Percentiles rank a stretch among this genome's conserved stretches.
Conservation (phyloP, 1,140 invertebrate species). For the Drosophila jambulina region DNA sequence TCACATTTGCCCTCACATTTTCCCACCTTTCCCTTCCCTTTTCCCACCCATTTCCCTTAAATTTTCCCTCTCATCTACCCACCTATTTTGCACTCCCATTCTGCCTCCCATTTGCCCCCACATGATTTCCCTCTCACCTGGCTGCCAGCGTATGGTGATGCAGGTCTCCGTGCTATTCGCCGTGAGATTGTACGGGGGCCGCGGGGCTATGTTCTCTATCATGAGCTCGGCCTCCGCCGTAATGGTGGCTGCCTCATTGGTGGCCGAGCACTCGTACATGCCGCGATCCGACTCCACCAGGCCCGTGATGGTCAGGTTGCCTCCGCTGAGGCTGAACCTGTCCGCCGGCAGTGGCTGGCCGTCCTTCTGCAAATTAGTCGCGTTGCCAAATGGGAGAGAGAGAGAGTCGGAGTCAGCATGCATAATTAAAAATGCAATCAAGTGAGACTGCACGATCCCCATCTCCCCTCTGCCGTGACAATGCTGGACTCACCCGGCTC, state of each 20-base stretch:
- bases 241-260: constrained; percentile 96
- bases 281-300: constrained; percentile 95
- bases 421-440: constrained; percentile 78
- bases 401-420: constrained; percentile 22
- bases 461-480: constrained; percentile 8
- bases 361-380: constrained; percentile 88
- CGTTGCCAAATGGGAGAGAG: constrained; percentile 10
- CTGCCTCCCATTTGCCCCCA: background rate
- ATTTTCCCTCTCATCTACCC: no score
- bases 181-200: constrained; percentile 95
- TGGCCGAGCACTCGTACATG: constrained; percentile 95
- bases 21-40: constrained; percentile 46
- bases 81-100: no score
- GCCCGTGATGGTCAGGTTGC: constrained; percentile 94
- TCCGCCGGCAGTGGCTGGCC: constrained; percentile 89
- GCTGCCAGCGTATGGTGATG: constrained; percentile 94
- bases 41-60: background rate
- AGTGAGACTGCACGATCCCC: constrained; percentile 45
- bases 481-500: constrained; percentile 90
- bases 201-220: constrained; percentile 93
- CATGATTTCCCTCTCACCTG: constrained; percentile 85
- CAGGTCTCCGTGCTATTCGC: constrained; percentile 91
- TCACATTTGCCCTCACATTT: background rate
- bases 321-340: constrained; percentile 89
- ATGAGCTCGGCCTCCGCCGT: constrained; percentile 94